Percentiles rank a stretch among this genome's conserved stretches.
phyloP scores from a whole-genome alignment of 2,113 vertebrate species.

The Fulica atra region DNA sequence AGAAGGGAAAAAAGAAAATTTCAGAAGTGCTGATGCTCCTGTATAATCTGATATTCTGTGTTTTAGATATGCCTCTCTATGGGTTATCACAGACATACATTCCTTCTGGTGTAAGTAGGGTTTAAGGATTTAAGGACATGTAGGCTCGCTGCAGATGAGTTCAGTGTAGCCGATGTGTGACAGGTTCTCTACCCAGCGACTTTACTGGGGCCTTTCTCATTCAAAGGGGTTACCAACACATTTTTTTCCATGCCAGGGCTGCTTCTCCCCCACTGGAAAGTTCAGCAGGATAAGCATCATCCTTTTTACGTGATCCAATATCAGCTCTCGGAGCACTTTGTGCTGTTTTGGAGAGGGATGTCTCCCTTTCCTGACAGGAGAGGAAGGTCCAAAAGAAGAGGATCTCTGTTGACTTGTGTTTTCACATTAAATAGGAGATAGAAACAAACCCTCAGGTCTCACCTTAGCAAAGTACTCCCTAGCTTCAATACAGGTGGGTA shows the following conservation, averaged over 20 bases:
- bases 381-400: neutral
- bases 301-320: neutral
- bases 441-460: neutral
- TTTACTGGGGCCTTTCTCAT: neutral
- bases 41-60: neutral
- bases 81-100: neutral
- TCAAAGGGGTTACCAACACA: neutral
- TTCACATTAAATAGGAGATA: neutral
- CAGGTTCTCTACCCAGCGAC: neutral
- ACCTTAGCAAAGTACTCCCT: neutral
- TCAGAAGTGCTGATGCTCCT: neutral
- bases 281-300: neutral
- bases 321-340: neutral
- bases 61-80: neutral
- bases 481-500: neutral
- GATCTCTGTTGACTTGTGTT: neutral
- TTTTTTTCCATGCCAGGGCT: neutral
- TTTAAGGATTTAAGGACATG: neutral
- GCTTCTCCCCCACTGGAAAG: neutral
- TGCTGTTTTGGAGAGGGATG: accelerated
- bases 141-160: neutral
- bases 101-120: neutral
- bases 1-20: neutral
- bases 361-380: neutral
- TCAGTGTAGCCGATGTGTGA: neutral